Percentiles rank a stretch among this genome's conserved stretches.
phyloP scores from a whole-genome alignment of 1,140 invertebrate species.

The Anoplophora glabripennis region DNA sequence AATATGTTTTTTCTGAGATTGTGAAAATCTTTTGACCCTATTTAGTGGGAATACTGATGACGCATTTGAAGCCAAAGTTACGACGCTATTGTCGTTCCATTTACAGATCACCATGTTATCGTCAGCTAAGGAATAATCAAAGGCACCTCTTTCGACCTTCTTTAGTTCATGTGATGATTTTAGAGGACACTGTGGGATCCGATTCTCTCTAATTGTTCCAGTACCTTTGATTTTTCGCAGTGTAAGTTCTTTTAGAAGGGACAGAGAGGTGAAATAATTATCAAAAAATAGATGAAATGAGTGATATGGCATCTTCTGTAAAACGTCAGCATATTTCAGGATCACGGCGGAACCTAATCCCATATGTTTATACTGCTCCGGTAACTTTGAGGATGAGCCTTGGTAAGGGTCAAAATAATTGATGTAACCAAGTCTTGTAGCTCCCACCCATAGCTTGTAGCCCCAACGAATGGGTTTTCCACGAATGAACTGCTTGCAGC shows the following conservation, averaged over 20 bases:
- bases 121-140: neutral
- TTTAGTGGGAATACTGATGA: constrained; percentile 29
- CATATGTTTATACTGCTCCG: constrained; percentile 1
- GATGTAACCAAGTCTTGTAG: neutral
- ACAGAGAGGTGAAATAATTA: neutral
- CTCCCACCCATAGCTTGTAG: constrained; percentile 5
- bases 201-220: constrained; percentile 9
- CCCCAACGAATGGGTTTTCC: constrained; percentile 7
- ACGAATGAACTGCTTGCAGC: constrained; percentile 6
- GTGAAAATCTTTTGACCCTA: constrained; percentile 25
- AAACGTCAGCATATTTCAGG: neutral
- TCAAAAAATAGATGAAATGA: neutral
- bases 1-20: constrained; percentile 32
- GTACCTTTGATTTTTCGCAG: neutral
- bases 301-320: neutral
- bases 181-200: neutral
- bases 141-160: constrained; percentile 1
- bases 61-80: constrained; percentile 36
- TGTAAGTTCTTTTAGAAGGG: neutral
- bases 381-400: neutral
- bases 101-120: constrained; percentile 1
- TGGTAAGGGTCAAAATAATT: constrained; percentile 7
- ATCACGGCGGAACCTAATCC: neutral
- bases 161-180: neutral
- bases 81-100: constrained; percentile 13